A percentile compares a stretch with the other conserved stretches of the same genome.
phyloP scores from a whole-genome alignment of 1,140 invertebrate genomes.

The Zaprionus capensis region DNA sequence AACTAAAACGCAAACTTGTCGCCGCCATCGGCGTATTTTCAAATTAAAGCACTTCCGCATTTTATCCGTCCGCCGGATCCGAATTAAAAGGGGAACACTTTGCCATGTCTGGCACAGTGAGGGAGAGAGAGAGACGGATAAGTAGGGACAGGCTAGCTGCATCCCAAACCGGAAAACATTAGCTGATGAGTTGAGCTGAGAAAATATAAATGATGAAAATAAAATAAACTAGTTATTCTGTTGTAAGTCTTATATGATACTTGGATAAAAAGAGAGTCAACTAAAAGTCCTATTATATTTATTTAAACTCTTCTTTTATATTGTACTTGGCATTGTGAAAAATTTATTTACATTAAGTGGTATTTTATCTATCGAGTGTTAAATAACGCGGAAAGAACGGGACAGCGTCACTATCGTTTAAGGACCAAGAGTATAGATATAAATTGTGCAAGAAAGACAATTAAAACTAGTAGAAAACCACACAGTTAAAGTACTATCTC shows the following conservation, averaged over 20 bases:
- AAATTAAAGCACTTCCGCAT: conserved; percentile 69
- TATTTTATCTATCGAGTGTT: too few species aligned
- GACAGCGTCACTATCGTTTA: too few species aligned
- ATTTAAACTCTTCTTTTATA: too few species aligned
- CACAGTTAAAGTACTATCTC: too few species aligned
- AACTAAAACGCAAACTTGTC: conserved; percentile 28
- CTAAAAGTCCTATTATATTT: too few species aligned
- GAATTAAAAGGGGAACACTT: conserved; percentile 31
- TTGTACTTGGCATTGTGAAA: too few species aligned
- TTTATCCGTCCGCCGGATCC: conserved; percentile 38
- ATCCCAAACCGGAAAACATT: conserved; percentile 59
- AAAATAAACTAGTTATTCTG: background rate
- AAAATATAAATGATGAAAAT: background rate
- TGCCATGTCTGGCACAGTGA: conserved; percentile 13
- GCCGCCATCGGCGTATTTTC: conserved; percentile 43
- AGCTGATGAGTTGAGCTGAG: conserved; percentile 44
- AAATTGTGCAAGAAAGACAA: too few species aligned
- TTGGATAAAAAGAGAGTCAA: too few species aligned
- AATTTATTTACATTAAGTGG: too few species aligned
- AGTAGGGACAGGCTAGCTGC: conserved; percentile 1
- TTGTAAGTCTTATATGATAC: background rate
- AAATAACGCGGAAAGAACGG: too few species aligned
- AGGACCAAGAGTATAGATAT: too few species aligned
- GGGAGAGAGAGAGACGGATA: background rate
- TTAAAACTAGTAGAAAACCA: too few species aligned